Evolutionary conservation across 2,113 vertebrate species (phyloP), one percentile per base, ranked within the genome.

Genomic region (Percina caprodes): DNA sequence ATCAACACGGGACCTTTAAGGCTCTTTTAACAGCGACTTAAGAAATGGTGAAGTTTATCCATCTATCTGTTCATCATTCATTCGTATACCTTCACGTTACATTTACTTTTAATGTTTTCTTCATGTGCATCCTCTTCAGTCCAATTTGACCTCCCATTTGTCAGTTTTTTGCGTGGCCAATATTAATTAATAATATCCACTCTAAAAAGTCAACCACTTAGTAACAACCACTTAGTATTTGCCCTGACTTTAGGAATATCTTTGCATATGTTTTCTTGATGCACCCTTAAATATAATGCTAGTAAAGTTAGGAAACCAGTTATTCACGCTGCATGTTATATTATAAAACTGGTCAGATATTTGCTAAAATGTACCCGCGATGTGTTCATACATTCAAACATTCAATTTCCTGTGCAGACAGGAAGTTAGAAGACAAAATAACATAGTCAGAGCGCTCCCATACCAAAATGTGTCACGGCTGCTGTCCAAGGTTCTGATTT

Each of bases 401-500:
- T 52, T 19, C 7, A 1, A 7, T 7, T 52, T 52, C 18, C 7
- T 18, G 16, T 52, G 49, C 16, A 21, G 18, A 52, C 49, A 52
- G 16, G 16, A 52, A 52, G 18, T 21, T 21, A 52, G 48, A 5
- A 49, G 16, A 49, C 48, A 18, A 5, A 18, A 49, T 49, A 16
- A 49, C 5, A 16, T 49, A 49, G 19, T 21, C 49, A 8, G 18
- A 52, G 49, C 19, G 21, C 49, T 52, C 16, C 8, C n/a, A 35
- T 6, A 21, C 15, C n/a, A 49, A 16, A 55, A 21, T 35, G 18
- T 19, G 9, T 70, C 2, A 24, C 26, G 45, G 1, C 6, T 1
- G 69, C 87, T 84, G 74, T 85, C 86, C 86, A 69, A 16, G 71
- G 83, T 85, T 51, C 86, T 89, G 74, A 86, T 46, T 42, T 33